Conservation (phyloP, 2,113 vertebrate genomes). For the Urocitellus parryii region DNA sequence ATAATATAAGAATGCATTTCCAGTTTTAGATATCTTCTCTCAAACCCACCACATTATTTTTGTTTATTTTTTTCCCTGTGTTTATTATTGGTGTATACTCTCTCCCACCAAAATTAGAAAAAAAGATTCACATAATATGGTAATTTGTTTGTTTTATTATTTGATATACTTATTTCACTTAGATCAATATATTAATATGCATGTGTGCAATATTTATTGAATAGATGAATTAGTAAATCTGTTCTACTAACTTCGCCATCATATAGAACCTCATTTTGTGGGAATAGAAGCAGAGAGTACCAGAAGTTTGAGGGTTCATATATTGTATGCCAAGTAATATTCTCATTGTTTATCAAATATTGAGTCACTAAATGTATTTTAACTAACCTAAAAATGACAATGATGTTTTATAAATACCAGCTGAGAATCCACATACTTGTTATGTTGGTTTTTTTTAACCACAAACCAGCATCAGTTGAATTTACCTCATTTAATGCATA, state of each 20-base stretch:
- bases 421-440: background rate
- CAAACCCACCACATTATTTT: background rate
- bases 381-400: background rate
- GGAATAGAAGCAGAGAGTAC: background rate
- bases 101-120: background rate
- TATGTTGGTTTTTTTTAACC: background rate
- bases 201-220: background rate
- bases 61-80: background rate
- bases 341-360: background rate
- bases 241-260: background rate
- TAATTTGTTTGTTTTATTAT: background rate
- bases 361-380: background rate
- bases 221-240: slow-evolving; percentile 31
- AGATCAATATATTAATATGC: background rate
- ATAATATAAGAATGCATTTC: background rate
- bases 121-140: background rate
- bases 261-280: background rate
- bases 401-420: background rate
- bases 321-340: background rate
- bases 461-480: background rate
- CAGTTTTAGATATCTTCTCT: background rate
- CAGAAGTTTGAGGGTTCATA: background rate
- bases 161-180: background rate
- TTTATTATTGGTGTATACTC: background rate
- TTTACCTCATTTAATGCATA: background rate